A percentile compares a stretch with the other conserved stretches of the same genome.
Conservation (phyloP, 2,113 vertebrate species). For the Rattus norvegicus region GRCr8 NC_086021.1:172238001-172238500, state of each 20-base stretch:
- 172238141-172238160: neutral
- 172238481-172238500: too few relatives aligned
- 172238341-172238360: too few relatives aligned
- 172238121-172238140: neutral
- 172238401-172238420: too few relatives aligned
- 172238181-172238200: neutral
- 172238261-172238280: neutral
- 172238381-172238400: too few relatives aligned
- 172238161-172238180: neutral
- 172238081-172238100: neutral
- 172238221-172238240: neutral
- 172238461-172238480: too few relatives aligned
- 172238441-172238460: too few relatives aligned
- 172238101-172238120: constrained; percentile 22
- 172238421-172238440: too few relatives aligned
- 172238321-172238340: too few relatives aligned
- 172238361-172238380: too few relatives aligned
- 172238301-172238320: too few relatives aligned
- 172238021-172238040: neutral
- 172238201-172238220: neutral
- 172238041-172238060: neutral
- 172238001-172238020: neutral
- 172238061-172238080: neutral
- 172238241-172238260: neutral
- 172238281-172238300: neutral